These are phyloP conservation scores for Leptinotarsa defecta DNA, from an alignment of 1,140 invertebrate genomes.

Conservation along the genomic window DNA sequence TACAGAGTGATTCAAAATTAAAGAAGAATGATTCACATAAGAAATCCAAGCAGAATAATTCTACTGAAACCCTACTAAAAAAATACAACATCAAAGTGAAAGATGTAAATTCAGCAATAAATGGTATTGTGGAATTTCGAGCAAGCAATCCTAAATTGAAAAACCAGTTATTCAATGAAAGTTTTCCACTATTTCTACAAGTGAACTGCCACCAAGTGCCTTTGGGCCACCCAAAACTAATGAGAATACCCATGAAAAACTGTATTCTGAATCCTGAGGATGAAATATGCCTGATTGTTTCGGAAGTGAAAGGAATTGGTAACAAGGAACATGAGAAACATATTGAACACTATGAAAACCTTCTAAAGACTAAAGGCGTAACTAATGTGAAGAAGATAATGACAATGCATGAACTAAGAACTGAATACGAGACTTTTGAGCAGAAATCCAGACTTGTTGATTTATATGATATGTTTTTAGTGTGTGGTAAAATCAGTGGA, in stretches of 20 bases:
- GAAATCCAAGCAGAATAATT: neutral
- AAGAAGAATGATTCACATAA: too few species aligned
- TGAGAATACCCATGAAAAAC: slow-evolving; percentile 62
- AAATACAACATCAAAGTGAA: slow-evolving; percentile 30
- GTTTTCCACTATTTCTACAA: slow-evolving; percentile 56
- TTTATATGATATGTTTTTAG: slow-evolving; percentile 68
- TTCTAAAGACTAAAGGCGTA: slow-evolving; percentile 59
- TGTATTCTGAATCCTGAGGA: slow-evolving; percentile 57
- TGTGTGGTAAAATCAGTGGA: slow-evolving; percentile 66
- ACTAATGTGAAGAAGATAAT: slow-evolving; percentile 61
- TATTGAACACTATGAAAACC: slow-evolving; percentile 62
- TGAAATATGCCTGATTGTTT: slow-evolving; percentile 62
- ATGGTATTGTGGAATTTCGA: slow-evolving; percentile 39
- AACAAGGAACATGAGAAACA: slow-evolving; percentile 65
- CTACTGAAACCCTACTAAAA: neutral
- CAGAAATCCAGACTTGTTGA: slow-evolving; percentile 64
- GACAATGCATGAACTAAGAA: slow-evolving; percentile 65
- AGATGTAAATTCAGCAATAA: slow-evolving; percentile 35
- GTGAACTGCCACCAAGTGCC: slow-evolving; percentile 59
- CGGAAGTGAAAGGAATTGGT: slow-evolving; percentile 59
- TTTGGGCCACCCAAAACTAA: slow-evolving; percentile 49
- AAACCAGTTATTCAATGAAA: slow-evolving; percentile 55
- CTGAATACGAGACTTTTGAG: slow-evolving; percentile 70
- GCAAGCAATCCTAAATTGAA: slow-evolving; percentile 42
- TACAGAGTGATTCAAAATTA: too few species aligned